Conservation (phyloP, 1,140 invertebrate genomes). For the Phenacoccus solenopsis region DNA sequence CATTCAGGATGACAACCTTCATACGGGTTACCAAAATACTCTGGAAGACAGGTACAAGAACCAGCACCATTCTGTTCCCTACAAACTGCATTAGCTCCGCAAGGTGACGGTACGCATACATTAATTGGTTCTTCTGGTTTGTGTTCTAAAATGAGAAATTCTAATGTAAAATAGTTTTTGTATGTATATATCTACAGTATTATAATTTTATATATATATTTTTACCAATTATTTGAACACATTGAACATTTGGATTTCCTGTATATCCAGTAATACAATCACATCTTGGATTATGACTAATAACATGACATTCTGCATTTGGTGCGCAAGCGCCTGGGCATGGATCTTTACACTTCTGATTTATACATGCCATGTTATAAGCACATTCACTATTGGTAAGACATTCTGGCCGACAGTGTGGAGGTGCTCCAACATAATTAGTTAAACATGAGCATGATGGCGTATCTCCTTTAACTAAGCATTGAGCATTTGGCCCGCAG, state of each 20-base stretch:
- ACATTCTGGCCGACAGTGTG: slow-evolving; percentile 31
- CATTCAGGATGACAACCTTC: slow-evolving; percentile 61
- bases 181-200: background rate
- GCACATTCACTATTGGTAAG: slow-evolving; percentile 35
- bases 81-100: slow-evolving; percentile 60
- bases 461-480: slow-evolving; percentile 30
- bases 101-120: slow-evolving; percentile 56
- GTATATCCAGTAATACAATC: slow-evolving; percentile 34
- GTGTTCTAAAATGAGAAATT: slow-evolving; percentile 24
- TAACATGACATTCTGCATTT: slow-evolving; percentile 36
- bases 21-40: slow-evolving; percentile 61
- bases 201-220: background rate
- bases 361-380: slow-evolving; percentile 33
- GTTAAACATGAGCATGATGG: slow-evolving; percentile 35
- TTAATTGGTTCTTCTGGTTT: slow-evolving; percentile 37
- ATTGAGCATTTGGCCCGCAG: slow-evolving; percentile 37
- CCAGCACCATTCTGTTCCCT: slow-evolving; percentile 49
- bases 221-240: slow-evolving; percentile 29
- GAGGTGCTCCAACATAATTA: slow-evolving; percentile 33
- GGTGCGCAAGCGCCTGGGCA: slow-evolving; percentile 35
- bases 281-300: slow-evolving; percentile 37
- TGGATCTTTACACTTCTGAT: slow-evolving; percentile 35
- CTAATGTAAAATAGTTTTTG: background rate
- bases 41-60: slow-evolving; percentile 54
- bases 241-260: slow-evolving; percentile 34